phyloP scores from a whole-genome alignment of 2,888 invertebrate genomes.

The Agrotis ipsilon region DNA sequence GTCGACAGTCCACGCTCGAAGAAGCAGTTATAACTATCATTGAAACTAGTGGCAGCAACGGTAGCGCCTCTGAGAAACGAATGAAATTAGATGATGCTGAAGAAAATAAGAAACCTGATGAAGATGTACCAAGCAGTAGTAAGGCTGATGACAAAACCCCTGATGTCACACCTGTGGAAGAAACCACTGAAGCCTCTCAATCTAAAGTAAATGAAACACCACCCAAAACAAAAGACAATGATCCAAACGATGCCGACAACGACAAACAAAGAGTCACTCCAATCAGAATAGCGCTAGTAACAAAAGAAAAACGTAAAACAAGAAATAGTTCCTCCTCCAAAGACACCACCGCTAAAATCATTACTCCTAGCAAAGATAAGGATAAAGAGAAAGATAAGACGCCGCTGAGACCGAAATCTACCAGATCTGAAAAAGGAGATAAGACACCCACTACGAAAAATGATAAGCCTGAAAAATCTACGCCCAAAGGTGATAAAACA shows the following conservation, averaged over 20 bases:
- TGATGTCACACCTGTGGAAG: conserved; percentile 50
- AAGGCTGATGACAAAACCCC: conserved; percentile 46
- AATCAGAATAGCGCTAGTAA: conserved; percentile 72
- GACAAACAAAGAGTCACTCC: conserved; percentile 70
- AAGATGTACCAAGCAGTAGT: conserved; percentile 53
- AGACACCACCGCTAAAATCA: conserved; percentile 60
- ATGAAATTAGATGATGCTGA: conserved; percentile 65
- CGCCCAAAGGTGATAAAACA: conserved; percentile 26
- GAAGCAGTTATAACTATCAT: conserved; percentile 79
- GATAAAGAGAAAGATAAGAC: conserved; percentile 54
- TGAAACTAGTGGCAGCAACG: conserved; percentile 66
- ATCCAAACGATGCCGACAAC: conserved; percentile 66
- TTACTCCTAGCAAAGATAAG: conserved; percentile 55
- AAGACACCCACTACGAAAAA: conserved; percentile 24
- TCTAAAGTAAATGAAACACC: conserved; percentile 39
- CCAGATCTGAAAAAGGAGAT: conserved; percentile 55
- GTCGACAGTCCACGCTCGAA: conserved; percentile 81
- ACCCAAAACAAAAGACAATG: conserved; percentile 59
- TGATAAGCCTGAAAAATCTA: conserved; percentile 17
- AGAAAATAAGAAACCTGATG: conserved; percentile 55
- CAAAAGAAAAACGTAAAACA: conserved; percentile 67
- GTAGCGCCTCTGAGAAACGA: conserved; percentile 70
- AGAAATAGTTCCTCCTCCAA: conserved; percentile 63
- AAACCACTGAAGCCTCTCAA: conserved; percentile 14
- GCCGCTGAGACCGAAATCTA: conserved; percentile 57